phyloP scores from a whole-genome alignment of 2,888 invertebrate genomes.

The Andricus curvator region DNA sequence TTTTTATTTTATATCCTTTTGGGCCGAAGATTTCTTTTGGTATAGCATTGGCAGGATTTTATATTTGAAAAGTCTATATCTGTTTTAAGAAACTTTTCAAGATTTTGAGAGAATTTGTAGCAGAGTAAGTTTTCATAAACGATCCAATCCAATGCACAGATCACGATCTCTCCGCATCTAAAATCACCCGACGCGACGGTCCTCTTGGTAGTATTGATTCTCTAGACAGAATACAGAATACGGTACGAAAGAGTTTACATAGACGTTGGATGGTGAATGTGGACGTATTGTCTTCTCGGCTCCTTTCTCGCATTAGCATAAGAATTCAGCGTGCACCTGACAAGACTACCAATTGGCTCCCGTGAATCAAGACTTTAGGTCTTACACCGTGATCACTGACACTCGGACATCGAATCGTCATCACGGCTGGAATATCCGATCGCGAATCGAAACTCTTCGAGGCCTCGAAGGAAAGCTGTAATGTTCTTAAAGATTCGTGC shows the following conservation, averaged over 20 bases:
- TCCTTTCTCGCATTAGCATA: constrained; percentile 79
- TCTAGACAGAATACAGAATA: constrained; percentile 72
- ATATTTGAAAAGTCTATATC: background rate
- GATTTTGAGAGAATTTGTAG: background rate
- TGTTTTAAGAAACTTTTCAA: background rate
- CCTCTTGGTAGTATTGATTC: constrained; percentile 71
- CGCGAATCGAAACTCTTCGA: constrained; percentile 47
- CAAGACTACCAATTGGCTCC: constrained; percentile 73
- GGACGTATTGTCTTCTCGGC: constrained; percentile 76
- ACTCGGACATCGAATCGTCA: constrained; percentile 63
- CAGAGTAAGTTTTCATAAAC: constrained; percentile 44
- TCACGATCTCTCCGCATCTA: constrained; percentile 73
- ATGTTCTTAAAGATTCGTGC: constrained; percentile 32
- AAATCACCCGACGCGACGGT: constrained; percentile 66
- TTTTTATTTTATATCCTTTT: too few species aligned
- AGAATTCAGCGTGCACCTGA: constrained; percentile 79
- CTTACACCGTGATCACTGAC: constrained; percentile 64
- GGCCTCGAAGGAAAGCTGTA: constrained; percentile 39
- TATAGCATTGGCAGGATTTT: too few species aligned
- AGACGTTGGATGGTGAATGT: constrained; percentile 64
- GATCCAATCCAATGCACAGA: constrained; percentile 60
- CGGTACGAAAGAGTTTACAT: constrained; percentile 51
- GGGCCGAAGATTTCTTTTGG: too few species aligned
- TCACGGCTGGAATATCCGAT: constrained; percentile 64
- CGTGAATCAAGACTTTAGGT: constrained; percentile 72